Evolutionary conservation across 2,888 invertebrate genomes (phyloP).

Genomic region (Clitarchus hookeri): DNA sequence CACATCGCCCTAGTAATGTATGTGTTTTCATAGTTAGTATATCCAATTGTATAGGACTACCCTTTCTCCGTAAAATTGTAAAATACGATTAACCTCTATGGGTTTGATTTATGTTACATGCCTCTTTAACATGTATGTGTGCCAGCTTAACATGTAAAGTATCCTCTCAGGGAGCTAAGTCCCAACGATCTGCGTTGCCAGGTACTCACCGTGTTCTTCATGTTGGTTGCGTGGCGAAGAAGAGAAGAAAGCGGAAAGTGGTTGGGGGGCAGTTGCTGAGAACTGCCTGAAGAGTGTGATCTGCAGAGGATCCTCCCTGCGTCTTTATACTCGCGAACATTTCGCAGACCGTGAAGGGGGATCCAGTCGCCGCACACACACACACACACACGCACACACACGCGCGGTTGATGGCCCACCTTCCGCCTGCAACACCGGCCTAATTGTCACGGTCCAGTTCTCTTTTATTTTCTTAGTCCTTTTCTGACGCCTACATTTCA

Average conservation of each 20-base stretch:
- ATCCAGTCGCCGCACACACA: background rate
- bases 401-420: background rate
- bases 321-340: background rate
- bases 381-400: background rate
- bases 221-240: background rate
- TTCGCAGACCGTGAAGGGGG: background rate
- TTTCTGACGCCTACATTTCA: background rate
- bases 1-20: too few relatives aligned
- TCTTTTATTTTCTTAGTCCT: background rate
- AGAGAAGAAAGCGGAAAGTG: background rate
- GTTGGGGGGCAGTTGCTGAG: background rate
- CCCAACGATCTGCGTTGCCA: background rate
- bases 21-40: too few relatives aligned
- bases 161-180: too few relatives aligned
- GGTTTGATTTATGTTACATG: too few relatives aligned
- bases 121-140: too few relatives aligned
- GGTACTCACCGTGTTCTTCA: slow-evolving; percentile 1
- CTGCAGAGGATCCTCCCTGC: background rate
- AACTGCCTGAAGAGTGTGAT: background rate
- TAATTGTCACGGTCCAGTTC: background rate
- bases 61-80: too few relatives aligned
- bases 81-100: too few relatives aligned
- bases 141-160: too few relatives aligned
- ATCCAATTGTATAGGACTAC: too few relatives aligned
- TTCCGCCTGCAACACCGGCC: background rate